phyloP scores from a whole-genome alignment of 2,113 vertebrate genomes.

The Cisticola juncidis region DNA sequence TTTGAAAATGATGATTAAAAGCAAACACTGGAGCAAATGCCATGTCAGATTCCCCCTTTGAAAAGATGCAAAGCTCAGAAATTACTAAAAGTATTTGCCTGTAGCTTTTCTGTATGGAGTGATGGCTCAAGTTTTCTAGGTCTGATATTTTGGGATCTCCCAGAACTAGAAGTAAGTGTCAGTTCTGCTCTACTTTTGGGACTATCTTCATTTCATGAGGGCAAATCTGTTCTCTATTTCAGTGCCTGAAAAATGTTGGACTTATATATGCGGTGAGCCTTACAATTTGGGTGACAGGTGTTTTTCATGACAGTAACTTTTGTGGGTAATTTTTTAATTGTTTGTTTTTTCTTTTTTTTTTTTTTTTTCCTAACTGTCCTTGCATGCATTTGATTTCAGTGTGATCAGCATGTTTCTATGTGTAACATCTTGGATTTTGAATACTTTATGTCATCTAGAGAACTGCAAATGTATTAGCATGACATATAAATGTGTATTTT shows the following conservation, averaged over 20 bases:
- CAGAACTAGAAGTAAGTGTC: conserved; percentile 44
- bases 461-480: not conserved
- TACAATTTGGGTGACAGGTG: not conserved
- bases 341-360: not conserved
- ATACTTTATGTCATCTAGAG: not conserved
- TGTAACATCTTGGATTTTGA: not conserved
- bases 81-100: not conserved
- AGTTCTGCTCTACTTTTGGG: conserved; percentile 45
- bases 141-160: conserved; percentile 51
- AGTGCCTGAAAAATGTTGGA: not conserved
- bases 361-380: not conserved
- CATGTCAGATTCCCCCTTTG: not conserved
- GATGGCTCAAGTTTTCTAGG: conserved; percentile 44
- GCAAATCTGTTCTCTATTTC: not conserved
- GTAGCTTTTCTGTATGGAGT: not conserved
- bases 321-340: not conserved
- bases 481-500: not conserved
- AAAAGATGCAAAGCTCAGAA: not conserved
- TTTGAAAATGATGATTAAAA: not conserved
- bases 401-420: not conserved
- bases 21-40: not conserved
- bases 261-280: not conserved
- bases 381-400: not conserved
- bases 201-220: not conserved
- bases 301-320: not conserved